Conservation (phyloP, 2,888 invertebrate genomes). For the Esperia sulphurella region DNA sequence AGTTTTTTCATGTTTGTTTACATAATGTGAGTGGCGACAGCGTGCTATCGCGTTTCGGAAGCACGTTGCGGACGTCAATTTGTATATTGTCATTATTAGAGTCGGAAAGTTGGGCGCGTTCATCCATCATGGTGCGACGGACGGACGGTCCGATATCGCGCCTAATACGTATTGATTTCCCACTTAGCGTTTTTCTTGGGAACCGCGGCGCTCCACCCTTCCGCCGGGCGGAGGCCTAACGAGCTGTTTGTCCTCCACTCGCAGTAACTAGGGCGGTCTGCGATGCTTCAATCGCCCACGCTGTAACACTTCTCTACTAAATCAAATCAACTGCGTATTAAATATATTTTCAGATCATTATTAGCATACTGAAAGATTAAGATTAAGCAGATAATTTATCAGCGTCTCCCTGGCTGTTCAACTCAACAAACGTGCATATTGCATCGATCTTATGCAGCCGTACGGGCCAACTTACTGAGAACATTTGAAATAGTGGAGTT, state of each 20-base stretch:
- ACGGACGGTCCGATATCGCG: slow-evolving; percentile 73
- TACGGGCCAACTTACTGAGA: not conserved
- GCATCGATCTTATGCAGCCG: slow-evolving; percentile 3
- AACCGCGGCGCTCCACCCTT: slow-evolving; percentile 75
- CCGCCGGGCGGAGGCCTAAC: slow-evolving; percentile 67
- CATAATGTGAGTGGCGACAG: slow-evolving; percentile 71
- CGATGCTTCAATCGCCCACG: slow-evolving; percentile 12
- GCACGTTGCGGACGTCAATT: slow-evolving; percentile 72
- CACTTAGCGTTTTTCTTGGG: slow-evolving; percentile 78
- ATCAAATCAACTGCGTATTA: not conserved
- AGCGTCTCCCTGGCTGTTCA: not conserved
- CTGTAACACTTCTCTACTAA: not conserved
- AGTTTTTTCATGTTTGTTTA: slow-evolving; percentile 71
- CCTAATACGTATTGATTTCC: slow-evolving; percentile 79
- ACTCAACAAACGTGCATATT: not conserved
- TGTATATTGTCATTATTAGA: slow-evolving; percentile 79
- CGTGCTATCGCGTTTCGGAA: slow-evolving; percentile 72
- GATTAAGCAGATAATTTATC: not conserved
- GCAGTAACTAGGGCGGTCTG: slow-evolving; percentile 47
- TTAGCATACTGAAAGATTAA: no score
- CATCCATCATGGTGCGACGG: slow-evolving; percentile 78
- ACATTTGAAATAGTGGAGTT: slow-evolving; percentile 1
- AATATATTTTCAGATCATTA: no score
- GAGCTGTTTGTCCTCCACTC: slow-evolving; percentile 77
- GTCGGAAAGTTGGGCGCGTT: slow-evolving; percentile 70